Evolutionary conservation across 2,113 vertebrate species (phyloP).

Genomic region (Antigone vipio): DNA sequence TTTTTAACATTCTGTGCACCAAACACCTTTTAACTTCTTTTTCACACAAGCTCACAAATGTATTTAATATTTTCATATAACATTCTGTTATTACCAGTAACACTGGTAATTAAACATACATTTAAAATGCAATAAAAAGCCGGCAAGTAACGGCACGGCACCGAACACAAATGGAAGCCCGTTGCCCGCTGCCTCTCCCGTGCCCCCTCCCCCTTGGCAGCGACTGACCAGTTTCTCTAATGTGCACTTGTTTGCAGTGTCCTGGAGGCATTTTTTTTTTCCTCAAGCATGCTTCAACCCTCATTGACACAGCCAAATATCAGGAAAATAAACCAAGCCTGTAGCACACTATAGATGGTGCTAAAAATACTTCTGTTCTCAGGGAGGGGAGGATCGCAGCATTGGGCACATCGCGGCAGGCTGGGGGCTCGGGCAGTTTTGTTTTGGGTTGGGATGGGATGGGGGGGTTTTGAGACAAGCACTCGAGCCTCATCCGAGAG

Average conservation of each 20-base stretch:
- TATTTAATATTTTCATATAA: constrained; percentile 74
- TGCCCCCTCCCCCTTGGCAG: not conserved
- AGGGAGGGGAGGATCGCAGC: not conserved
- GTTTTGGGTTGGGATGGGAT: not conserved
- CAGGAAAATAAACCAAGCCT: not conserved
- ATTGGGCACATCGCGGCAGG: constrained; percentile 32
- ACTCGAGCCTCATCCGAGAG: constrained; percentile 62
- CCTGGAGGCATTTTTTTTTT: not conserved
- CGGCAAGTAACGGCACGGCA: not conserved
- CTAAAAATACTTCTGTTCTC: not conserved
- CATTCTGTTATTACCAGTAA: constrained; percentile 52
- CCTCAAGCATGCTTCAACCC: not conserved
- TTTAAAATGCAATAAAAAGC: constrained; percentile 58
- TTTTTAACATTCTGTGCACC: constrained; percentile 75
- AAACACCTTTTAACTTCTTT: constrained; percentile 74
- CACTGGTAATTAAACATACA: constrained; percentile 70
- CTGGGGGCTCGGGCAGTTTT: not conserved
- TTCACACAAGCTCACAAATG: constrained; percentile 62
- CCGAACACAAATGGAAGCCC: not conserved
- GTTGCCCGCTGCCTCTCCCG: not conserved
- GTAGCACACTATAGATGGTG: not conserved
- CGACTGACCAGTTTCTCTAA: constrained; percentile 25
- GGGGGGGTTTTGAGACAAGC: constrained; percentile 48
- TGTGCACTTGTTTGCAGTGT: constrained; percentile 3
- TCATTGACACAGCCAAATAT: not conserved